Conservation (phyloP, 2,888 invertebrate species). For the Patella pellucida region DNA sequence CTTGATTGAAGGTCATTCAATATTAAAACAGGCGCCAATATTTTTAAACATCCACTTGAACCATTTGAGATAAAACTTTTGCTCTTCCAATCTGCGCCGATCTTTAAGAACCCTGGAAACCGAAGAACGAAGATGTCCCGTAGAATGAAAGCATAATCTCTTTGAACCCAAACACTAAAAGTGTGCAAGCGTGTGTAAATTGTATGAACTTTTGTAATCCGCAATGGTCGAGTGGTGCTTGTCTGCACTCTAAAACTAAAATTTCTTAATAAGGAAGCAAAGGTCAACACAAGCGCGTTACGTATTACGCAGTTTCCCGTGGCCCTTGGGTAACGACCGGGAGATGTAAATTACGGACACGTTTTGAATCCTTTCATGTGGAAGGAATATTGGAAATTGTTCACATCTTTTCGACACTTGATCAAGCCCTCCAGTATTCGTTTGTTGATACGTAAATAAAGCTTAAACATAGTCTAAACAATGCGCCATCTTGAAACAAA, state of each 20-base stretch:
- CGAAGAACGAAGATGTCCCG: no score
- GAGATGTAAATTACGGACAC: not conserved
- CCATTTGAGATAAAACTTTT: no score
- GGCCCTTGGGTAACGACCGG: not conserved
- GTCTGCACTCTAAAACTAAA: not conserved
- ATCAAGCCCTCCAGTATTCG: not conserved
- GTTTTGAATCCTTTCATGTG: not conserved
- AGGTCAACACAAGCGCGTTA: not conserved
- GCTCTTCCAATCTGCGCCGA: no score
- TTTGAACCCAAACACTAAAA: no score
- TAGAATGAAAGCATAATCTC: no score
- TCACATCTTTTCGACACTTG: not conserved
- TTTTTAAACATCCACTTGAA: no score
- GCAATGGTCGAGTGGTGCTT: no score
- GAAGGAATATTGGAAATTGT: not conserved
- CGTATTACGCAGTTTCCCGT: slow-evolving; percentile 1
- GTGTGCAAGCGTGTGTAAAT: no score
- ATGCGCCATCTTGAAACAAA: not conserved
- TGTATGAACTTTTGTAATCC: no score
- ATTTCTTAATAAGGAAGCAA: not conserved
- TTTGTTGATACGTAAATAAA: slow-evolving; percentile 7
- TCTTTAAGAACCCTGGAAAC: no score
- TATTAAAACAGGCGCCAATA: no score
- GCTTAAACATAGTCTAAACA: not conserved
- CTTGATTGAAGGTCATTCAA: no score